These are phyloP conservation scores for Podarcis lilfordi DNA, from an alignment of 2,797 vertebrate species.

Conservation along the genomic window DNA sequence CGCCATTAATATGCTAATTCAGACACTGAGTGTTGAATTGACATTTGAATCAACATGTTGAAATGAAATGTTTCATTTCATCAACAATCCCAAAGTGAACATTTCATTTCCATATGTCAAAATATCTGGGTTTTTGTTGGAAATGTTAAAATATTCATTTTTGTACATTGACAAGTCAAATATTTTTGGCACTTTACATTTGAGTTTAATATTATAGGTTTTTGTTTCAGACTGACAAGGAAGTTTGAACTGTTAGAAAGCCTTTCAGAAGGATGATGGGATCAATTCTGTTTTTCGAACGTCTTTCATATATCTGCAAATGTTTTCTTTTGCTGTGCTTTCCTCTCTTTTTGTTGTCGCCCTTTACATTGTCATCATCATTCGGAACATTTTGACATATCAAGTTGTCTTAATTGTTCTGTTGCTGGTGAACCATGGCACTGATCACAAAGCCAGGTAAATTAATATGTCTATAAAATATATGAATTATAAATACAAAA, in stretches of 20 bases:
- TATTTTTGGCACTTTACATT: background rate
- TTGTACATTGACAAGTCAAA: slow-evolving; percentile 24
- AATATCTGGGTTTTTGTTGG: slow-evolving; percentile 29
- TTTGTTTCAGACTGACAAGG: slow-evolving; percentile 6
- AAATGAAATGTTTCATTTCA: slow-evolving; percentile 37
- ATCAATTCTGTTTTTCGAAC: background rate
- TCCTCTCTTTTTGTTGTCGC: background rate
- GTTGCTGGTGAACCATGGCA: background rate
- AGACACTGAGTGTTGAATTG: slow-evolving; percentile 21
- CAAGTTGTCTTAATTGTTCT: background rate
- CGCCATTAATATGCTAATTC: slow-evolving; percentile 37
- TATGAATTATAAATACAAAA: background rate
- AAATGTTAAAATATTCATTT: slow-evolving; percentile 26
- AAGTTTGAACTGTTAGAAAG: background rate
- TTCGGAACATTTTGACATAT: no score
- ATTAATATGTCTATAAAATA: background rate
- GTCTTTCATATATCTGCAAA: background rate
- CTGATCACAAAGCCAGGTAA: background rate
- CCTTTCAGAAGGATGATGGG: background rate
- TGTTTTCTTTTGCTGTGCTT: background rate
- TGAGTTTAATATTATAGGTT: background rate
- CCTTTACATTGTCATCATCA: no score
- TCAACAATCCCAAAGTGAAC: slow-evolving; percentile 33
- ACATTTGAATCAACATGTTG: slow-evolving; percentile 40
- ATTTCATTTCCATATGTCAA: slow-evolving; percentile 35